Evolutionary conservation across 2,797 vertebrate genomes (phyloP).

Genomic region (Sparidentex hasta): DNA sequence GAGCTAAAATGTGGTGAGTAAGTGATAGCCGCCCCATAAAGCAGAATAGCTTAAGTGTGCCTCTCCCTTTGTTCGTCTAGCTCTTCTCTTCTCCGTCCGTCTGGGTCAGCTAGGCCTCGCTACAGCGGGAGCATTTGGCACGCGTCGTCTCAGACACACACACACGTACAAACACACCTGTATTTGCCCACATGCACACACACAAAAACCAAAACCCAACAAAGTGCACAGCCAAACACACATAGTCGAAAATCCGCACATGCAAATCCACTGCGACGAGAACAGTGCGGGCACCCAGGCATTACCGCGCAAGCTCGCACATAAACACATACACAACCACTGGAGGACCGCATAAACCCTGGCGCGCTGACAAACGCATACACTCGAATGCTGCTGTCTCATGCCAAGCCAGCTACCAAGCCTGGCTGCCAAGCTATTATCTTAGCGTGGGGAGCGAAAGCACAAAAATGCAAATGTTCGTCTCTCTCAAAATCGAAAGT

Average conservation of each 20-base stretch:
- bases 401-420: conserved; percentile 71
- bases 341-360: conserved; percentile 49
- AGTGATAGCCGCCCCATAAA: conserved; percentile 10
- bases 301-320: conserved; percentile 27
- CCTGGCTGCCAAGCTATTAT: conserved; percentile 81
- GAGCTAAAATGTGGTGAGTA: conserved; percentile 30
- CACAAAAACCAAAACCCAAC: conserved; percentile 5
- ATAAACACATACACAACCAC: conserved; percentile 44
- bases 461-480: conserved; percentile 81
- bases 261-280: conserved; percentile 21
- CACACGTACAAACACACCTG: conserved; percentile 2
- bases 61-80: conserved; percentile 23
- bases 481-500: conserved; percentile 82
- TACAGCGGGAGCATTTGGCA: conserved; percentile 37
- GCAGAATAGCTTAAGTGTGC: conserved; percentile 18
- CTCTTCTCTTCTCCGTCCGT: conserved; percentile 14
- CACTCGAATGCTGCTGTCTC: conserved; percentile 53
- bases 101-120: conserved; percentile 56
- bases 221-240: conserved; percentile 11
- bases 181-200: neutral
- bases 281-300: conserved; percentile 25
- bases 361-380: conserved; percentile 50
- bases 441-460: conserved; percentile 63
- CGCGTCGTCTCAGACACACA: conserved; percentile 13
- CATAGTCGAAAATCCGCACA: conserved; percentile 7